Percentiles rank a stretch among this genome's conserved stretches.
Conservation (phyloP, 2,888 invertebrate species). For the Nemotelus pantherinus region DNA sequence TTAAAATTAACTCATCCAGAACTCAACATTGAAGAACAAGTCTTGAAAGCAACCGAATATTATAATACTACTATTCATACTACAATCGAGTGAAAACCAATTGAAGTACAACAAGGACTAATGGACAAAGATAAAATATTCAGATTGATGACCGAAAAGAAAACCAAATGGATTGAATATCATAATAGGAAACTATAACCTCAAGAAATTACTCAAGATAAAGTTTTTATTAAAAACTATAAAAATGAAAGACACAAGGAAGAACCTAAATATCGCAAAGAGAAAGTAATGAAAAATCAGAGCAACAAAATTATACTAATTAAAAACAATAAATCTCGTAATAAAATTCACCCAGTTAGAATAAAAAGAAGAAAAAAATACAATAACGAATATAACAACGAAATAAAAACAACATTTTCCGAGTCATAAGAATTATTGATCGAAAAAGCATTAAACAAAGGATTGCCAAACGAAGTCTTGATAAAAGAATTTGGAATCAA, state of each 20-base stretch:
- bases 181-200: neutral
- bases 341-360: neutral
- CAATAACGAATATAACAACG: no score
- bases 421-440: neutral
- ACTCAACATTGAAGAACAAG: slow-evolving; percentile 6
- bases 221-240: slow-evolving; percentile 18
- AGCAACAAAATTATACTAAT: neutral
- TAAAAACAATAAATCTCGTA: slow-evolving; percentile 3
- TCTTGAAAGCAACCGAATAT: slow-evolving; percentile 21
- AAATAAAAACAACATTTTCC: no score
- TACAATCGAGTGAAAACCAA: neutral
- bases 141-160: neutral
- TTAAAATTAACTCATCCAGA: neutral
- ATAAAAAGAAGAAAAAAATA: neutral
- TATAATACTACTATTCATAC: slow-evolving; percentile 6
- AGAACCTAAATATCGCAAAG: slow-evolving; percentile 2
- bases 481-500: neutral
- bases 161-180: neutral
- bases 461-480: neutral
- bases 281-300: neutral
- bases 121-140: neutral
- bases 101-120: neutral
- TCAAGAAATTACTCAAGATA: neutral
- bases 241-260: slow-evolving; percentile 17
- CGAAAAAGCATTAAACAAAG: neutral